Percentiles rank a stretch among this genome's conserved stretches.
These are phyloP conservation scores for Drosophila lacteicornis DNA, from an alignment of 1,140 invertebrate species.

Conservation along the genomic window DNA sequence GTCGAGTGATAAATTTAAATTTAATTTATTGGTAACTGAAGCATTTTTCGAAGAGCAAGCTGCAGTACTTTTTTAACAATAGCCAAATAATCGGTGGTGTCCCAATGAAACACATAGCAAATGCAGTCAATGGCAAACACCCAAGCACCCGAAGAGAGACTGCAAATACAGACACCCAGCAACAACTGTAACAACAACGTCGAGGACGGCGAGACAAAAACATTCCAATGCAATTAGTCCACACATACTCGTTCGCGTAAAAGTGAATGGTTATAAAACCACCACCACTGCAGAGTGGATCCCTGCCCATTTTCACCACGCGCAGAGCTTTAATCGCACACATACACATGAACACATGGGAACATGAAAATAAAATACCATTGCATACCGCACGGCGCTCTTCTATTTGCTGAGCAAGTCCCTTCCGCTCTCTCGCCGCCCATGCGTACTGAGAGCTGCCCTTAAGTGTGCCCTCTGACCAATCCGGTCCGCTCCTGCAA, in stretches of 20 bases:
- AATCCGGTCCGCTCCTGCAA: conserved; percentile 56
- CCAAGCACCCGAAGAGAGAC: conserved; percentile 27
- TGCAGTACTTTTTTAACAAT: background rate
- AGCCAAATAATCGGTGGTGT: conserved; percentile 10
- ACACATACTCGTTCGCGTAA: conserved; percentile 14
- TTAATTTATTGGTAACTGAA: background rate
- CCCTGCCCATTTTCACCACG: conserved; percentile 72
- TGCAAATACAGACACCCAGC: conserved; percentile 48
- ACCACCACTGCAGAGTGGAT: conserved; percentile 65
- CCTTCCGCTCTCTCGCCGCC: conserved; percentile 45
- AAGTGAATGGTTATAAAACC: conserved; percentile 40
- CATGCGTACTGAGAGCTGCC: conserved; percentile 73
- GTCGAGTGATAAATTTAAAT: too few species aligned
- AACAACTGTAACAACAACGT: conserved; percentile 23
- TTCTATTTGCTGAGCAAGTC: conserved; percentile 77
- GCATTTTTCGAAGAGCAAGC: background rate
- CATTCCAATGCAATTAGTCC: conserved; percentile 67
- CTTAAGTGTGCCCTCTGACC: conserved; percentile 50
- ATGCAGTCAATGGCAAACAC: conserved; percentile 51
- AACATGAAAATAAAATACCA: conserved; percentile 49
- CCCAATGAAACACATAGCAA: conserved; percentile 53
- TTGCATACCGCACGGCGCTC: conserved; percentile 47
- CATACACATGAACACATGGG: conserved; percentile 14
- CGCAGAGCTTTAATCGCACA: conserved; percentile 68
- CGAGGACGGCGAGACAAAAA: conserved; percentile 16